These are phyloP conservation scores for Noctua fimbriata DNA, from an alignment of 2,888 invertebrate genomes.

Conservation along the genomic window DNA sequence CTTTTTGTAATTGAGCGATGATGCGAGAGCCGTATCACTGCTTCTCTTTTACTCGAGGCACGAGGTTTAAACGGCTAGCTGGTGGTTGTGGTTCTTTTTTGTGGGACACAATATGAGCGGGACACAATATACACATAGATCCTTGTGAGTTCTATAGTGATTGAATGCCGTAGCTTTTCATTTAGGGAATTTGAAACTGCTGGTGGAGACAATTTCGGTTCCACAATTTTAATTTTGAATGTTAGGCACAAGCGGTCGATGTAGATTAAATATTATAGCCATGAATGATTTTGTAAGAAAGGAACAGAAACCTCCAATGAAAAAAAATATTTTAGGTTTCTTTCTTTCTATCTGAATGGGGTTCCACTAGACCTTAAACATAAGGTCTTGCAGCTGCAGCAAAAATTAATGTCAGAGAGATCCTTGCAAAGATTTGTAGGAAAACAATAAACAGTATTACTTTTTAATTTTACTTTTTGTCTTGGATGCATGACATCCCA, in stretches of 20 bases:
- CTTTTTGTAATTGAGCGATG: slow-evolving; percentile 90
- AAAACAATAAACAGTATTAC: not conserved
- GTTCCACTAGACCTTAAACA: not conserved
- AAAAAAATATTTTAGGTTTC: not conserved
- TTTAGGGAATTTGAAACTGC: slow-evolving; percentile 1
- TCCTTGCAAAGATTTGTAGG: not conserved
- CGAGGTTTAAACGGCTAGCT: slow-evolving; percentile 66
- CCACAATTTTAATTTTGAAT: not conserved
- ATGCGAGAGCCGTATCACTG: slow-evolving; percentile 88
- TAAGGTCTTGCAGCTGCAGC: not conserved
- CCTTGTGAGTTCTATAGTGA: slow-evolving; percentile 5
- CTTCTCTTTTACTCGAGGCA: slow-evolving; percentile 81
- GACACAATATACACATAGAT: not conserved
- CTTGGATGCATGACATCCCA: too few species aligned
- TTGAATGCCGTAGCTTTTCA: not conserved
- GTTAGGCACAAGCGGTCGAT: not conserved
- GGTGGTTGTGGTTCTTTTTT: slow-evolving; percentile 44
- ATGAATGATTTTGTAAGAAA: not conserved
- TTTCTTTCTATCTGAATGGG: not conserved
- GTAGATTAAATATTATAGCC: not conserved
- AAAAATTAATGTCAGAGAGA: not conserved
- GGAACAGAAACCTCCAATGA: not conserved
- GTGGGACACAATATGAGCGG: slow-evolving; percentile 32
- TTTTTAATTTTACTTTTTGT: not conserved
- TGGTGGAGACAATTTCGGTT: not conserved